phyloP scores from a whole-genome alignment of 1,140 invertebrate genomes.

The Tetramorium parvispinum region DNA sequence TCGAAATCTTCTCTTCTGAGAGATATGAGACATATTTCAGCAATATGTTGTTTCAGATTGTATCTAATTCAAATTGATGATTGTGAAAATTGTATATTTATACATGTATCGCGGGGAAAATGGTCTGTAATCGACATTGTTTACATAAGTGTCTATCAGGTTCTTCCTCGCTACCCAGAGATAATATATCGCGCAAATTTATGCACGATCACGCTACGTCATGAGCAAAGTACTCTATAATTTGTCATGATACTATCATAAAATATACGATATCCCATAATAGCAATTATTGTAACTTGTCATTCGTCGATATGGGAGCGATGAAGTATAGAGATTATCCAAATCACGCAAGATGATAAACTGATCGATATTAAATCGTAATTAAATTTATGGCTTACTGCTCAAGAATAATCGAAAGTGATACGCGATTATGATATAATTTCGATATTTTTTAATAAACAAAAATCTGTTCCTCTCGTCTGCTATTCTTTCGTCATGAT shows the following conservation, averaged over 20 bases:
- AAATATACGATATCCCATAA: conserved; percentile 31
- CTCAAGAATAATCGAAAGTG: conserved; percentile 10
- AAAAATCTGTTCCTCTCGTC: not conserved
- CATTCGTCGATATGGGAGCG: conserved; percentile 29
- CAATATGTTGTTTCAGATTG: conserved; percentile 13
- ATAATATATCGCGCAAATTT: conserved; percentile 59
- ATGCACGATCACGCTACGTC: conserved; percentile 58
- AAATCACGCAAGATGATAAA: conserved; percentile 16
- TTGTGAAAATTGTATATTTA: conserved; percentile 47
- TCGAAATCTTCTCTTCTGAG: not conserved
- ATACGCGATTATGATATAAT: not conserved
- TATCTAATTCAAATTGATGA: conserved; percentile 1
- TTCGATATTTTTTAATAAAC: not conserved
- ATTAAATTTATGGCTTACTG: conserved; percentile 27
- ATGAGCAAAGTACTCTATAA: conserved; percentile 32
- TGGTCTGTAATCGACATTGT: conserved; percentile 44
- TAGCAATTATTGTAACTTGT: conserved; percentile 48
- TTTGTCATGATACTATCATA: conserved; percentile 49
- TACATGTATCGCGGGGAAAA: not conserved
- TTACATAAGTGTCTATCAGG: conserved; percentile 48
- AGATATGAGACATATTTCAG: not conserved
- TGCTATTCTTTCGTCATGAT: not conserved
- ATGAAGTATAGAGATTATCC: conserved; percentile 18
- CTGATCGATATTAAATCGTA: conserved; percentile 12
- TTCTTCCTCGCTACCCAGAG: conserved; percentile 39